Evolutionary conservation across 2,113 vertebrate genomes (phyloP), one percentile per base, ranked within the genome.

Genomic region (Echinops telfairi): DNA sequence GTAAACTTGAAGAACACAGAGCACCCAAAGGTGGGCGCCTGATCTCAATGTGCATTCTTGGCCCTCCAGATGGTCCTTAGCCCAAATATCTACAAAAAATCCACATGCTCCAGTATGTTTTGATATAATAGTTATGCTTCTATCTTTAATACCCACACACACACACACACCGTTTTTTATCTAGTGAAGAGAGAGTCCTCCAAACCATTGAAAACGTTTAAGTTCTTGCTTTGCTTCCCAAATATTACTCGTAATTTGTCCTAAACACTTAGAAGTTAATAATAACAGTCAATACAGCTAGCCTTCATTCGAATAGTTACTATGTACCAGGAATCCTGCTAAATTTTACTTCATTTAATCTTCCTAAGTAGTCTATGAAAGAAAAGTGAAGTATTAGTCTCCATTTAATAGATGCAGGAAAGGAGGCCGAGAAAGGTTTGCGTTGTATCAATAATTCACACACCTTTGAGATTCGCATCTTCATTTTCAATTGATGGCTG

Each of bases 311-410:
- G 38, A 47, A 78, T 43, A n/a, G 27, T 66, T 31, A 53, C 47
- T 53, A 19, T 4, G 27, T 23, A 70, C 22, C 40, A 40, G 40
- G 40, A 40, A 40, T 40, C 40, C 3, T 40, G 40, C 40, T n/a
- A 57, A 60, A 14, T 53, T 53, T 92, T 23, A 9, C 62, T 85
- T 81, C 29, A 33, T 87, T 90, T 93, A 64, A 31, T 38, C 70
- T 57, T 89, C 47, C 80, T 27, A 43, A 62, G 27, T 53, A 88
- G 27, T 7, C 7, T 64, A 19, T 14, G 10, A 86, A 53, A 53
- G 47, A 53, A n/a, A 22, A 12, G 0, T 29, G 4, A 2, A 33
- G 33, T 31, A 62, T 27, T 88, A 4, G 29, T 87, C 23, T 57
- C 29, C 25, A n/a, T 80, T 40, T 27, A 83, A 60, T 17, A 79